phyloP scores from a whole-genome alignment of 2,888 invertebrate genomes.

The Cataglyphis albicans region DNA sequence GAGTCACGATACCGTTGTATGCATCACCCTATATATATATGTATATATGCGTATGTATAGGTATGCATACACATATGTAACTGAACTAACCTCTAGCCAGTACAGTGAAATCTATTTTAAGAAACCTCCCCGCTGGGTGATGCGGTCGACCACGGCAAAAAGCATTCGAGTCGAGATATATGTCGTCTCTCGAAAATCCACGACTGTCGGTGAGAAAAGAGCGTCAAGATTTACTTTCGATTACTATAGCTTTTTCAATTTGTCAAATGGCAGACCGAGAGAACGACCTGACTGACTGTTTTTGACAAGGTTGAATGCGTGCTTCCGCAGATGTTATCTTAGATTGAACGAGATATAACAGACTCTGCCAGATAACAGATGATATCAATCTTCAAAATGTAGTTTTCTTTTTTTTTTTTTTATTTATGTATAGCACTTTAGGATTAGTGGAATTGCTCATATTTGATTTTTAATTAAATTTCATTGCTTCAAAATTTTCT shows the following conservation, averaged over 20 bases:
- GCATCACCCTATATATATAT: background rate
- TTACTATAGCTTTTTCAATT: conserved; percentile 76
- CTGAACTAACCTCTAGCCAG: conserved; percentile 70
- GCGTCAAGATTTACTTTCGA: conserved; percentile 83
- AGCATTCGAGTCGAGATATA: conserved; percentile 72
- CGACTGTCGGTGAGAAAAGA: conserved; percentile 71
- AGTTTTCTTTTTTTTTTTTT: background rate
- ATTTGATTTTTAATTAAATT: conserved; percentile 1
- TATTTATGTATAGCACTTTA: background rate
- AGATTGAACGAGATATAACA: background rate
- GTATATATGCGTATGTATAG: background rate
- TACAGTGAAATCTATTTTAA: conserved; percentile 82
- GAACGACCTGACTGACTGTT: conserved; percentile 24
- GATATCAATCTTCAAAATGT: background rate
- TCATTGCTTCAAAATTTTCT: too few relatives aligned
- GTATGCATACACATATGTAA: conserved; percentile 26
- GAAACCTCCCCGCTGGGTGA: conserved; percentile 77
- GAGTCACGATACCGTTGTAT: conserved; percentile 4
- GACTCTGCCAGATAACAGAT: too few relatives aligned
- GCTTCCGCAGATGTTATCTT: background rate
- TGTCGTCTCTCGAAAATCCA: conserved; percentile 77
- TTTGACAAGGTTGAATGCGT: conserved; percentile 28
- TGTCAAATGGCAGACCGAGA: conserved; percentile 61
- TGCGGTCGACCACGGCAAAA: conserved; percentile 76
- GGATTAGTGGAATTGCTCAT: background rate